Evolutionary conservation across 1,140 invertebrate genomes (phyloP), one percentile per base, ranked within the genome.

Genomic region (Sitophilus oryzae): DNA sequence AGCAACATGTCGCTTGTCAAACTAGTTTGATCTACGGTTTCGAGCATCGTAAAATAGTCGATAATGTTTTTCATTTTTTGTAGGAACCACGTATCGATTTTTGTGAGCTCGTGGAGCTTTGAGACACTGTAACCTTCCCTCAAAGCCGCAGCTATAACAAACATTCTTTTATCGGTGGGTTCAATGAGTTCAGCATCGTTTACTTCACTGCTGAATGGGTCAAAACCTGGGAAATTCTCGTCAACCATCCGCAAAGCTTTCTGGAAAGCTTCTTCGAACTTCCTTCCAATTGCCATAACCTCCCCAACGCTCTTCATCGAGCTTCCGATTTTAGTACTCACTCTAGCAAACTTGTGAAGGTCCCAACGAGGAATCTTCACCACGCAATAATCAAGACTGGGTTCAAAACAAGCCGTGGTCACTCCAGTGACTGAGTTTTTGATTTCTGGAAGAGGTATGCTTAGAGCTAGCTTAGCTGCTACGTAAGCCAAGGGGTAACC

Each of bases 271-370:
- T 99, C 96, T 74, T 99, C 96, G 75, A 99, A 99, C 59, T 83
- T 89, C 19, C 96, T 79, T 0, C 96, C 97, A 49, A 99, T 94
- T 1, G 95, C 90, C 97, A 99, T 99, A 1, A 98, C 96, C 79
- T 99, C 97, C 18, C 97, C 97, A 1, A 99, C 94, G 73, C 94
- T 98, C 75, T 99, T 99, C 97, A 99, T 99, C 0, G 95, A 98
- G 74, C 94, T 98, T 41, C 97, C 96, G 71, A 99, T 98, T 85
- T 96, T 96, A 2, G 92, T 96, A 64, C 87, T 92, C 2, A 99
- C 96, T 59, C 91, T 78, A 22, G 86, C 85, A 72, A 99, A 99
- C 73, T 99, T 99, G 44, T 88, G 86, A 25, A 99, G 76, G 78
- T 99, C 97, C 96, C 96, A 99, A 64, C 97, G 79, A 0, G 96